Base-by-base conservation (phyloP, 2,888 invertebrate species). In the Cryptus viduatorius region DNA sequence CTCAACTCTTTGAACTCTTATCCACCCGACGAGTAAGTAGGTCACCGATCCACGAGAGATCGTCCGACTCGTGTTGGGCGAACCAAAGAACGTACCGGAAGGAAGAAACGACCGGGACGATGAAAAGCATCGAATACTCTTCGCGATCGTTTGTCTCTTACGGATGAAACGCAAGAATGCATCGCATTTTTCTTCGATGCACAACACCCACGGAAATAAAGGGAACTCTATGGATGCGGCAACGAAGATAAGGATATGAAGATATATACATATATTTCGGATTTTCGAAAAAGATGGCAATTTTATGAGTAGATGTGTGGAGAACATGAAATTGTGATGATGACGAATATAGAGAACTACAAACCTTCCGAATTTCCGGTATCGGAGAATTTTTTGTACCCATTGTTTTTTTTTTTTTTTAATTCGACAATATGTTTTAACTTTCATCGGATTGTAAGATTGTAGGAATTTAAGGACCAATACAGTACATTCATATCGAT, bases 11-110 rank as follows among this genome's bases (percentile, higher is more conserved):
- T 69, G 61, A 37, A 71, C 50, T 73, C 42, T 59, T 59, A 64
- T 83, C 59, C 61, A 12, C 59, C 48, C 78, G 37, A 53, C 16
- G 79, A 68, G 61, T 73, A 83, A 83, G 73, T 83, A 79, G 82
- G 82, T 83, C 82, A 67, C 67, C 59, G 78, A 82, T 73, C 72
- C 50, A 29, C 50, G 79, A 73, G 67, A 31, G 71, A 53, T 71
- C 24, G 16, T 71, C 31, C 19, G 31, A 31, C 59, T 61, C 59
- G 59, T 14, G 59, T 31, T n/a, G 29, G 14, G 29, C 59, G 31
- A 61, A 29, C 59, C 29, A 61, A 61, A n/a, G 59, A 61, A 31
- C 59, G 29, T 29, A 29, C 29, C 29, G 59, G 59, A 61, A 61
- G 29, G 59, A 14, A 61, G 59, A 31, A 61, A 29, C 59, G 19